These are phyloP conservation scores for Chaenodraco wilsoni DNA, from an alignment of 2,797 vertebrate species.

Conservation along the genomic window DNA sequence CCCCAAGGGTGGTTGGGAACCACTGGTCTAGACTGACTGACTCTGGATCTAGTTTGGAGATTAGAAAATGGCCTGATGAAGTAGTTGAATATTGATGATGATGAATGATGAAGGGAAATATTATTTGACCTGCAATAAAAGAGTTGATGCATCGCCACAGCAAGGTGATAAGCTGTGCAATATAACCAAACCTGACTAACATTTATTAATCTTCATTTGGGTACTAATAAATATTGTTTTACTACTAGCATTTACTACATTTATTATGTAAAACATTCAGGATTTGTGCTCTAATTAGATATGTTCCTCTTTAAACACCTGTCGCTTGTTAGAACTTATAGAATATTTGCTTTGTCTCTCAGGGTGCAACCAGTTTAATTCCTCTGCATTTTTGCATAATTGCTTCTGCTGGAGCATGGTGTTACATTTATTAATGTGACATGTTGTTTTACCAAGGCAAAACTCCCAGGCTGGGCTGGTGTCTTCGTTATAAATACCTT, in stretches of 20 bases:
- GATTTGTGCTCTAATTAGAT: slow-evolving; percentile 19
- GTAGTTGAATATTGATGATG: slow-evolving; percentile 22
- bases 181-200: slow-evolving; percentile 5
- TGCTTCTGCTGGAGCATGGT: slow-evolving; percentile 49
- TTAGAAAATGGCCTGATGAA: slow-evolving; percentile 26
- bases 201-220: slow-evolving; percentile 10
- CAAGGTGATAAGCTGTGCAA: slow-evolving; percentile 10
- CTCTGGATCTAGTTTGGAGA: slow-evolving; percentile 16
- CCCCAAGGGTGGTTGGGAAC: too few species aligned
- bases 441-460: slow-evolving; percentile 47
- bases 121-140: slow-evolving; percentile 22
- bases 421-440: slow-evolving; percentile 59
- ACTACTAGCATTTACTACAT: slow-evolving; percentile 4
- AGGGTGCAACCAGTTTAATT: slow-evolving; percentile 50
- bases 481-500: slow-evolving; percentile 51
- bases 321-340: slow-evolving; percentile 33
- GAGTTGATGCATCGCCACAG: slow-evolving; percentile 8
- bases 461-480: slow-evolving; percentile 26
- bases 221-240: slow-evolving; percentile 17
- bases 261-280: slow-evolving; percentile 34
- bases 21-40: slow-evolving; percentile 6
- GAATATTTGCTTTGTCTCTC: slow-evolving; percentile 16
- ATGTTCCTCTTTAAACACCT: slow-evolving; percentile 14
- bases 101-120: slow-evolving; percentile 16
- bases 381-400: slow-evolving; percentile 63